phyloP scores from a whole-genome alignment of 2,888 invertebrate genomes.

The Augiades crinisus region DNA sequence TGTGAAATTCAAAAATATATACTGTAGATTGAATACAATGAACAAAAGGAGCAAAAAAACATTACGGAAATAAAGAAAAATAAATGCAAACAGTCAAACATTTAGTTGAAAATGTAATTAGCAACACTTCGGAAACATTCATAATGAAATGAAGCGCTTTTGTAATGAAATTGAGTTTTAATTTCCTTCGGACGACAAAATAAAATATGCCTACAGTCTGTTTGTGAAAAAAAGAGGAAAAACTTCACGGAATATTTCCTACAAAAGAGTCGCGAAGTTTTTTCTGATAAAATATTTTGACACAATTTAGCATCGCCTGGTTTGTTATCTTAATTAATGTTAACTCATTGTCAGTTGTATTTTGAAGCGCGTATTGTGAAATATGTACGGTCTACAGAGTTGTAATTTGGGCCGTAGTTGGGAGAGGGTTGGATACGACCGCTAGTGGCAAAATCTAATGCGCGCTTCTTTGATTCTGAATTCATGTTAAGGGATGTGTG shows the following conservation, averaged over 20 bases:
- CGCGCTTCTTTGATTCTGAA: too few relatives aligned
- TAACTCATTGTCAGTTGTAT: too few relatives aligned
- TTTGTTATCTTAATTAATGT: not conserved
- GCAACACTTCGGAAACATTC: conserved; percentile 8
- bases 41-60: too few relatives aligned
- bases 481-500: too few relatives aligned
- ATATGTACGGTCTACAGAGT: too few relatives aligned
- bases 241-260: not conserved
- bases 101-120: conserved; percentile 13
- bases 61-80: not conserved
- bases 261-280: not conserved
- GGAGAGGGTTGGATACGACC: too few relatives aligned
- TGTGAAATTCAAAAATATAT: too few relatives aligned
- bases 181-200: conserved; percentile 4
- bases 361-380: too few relatives aligned
- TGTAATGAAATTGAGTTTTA: conserved; percentile 17
- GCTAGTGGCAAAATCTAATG: too few relatives aligned
- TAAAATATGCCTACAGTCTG: conserved; percentile 3
- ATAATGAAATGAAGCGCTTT: conserved; percentile 21
- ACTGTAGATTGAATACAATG: too few relatives aligned
- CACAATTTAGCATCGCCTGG: not conserved
- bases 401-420: too few relatives aligned
- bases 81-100: not conserved
- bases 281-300: not conserved
- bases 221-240: not conserved